Evolutionary conservation across 2,113 vertebrate species (phyloP).

Genomic region (Alosa alosa): DNA sequence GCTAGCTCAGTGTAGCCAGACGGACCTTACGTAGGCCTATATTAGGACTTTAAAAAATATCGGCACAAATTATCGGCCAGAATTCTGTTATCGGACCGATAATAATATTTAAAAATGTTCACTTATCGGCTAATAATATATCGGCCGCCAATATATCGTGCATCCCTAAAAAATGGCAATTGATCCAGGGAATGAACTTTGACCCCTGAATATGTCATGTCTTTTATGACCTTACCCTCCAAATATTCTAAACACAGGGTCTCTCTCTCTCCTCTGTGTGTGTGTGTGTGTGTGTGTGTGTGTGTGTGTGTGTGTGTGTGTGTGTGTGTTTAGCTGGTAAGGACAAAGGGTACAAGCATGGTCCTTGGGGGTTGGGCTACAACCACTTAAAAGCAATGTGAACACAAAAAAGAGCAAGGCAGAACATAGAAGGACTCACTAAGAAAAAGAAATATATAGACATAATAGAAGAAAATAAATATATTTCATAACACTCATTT

Average conservation of each 20-base stretch:
- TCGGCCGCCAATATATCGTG: too few species aligned
- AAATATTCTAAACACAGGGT: not conserved
- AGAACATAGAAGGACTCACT: not conserved
- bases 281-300: not conserved
- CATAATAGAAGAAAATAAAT: not conserved
- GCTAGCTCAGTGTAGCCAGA: too few species aligned
- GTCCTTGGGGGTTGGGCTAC: not conserved
- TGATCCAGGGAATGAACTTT: not conserved
- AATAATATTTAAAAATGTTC: too few species aligned
- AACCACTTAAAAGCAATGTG: not conserved
- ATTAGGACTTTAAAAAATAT: too few species aligned
- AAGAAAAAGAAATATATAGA: not conserved
- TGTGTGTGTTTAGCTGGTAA: not conserved
- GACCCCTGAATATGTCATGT: not conserved
- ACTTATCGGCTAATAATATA: too few species aligned
- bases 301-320: constrained; percentile 4
- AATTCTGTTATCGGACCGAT: too few species aligned
- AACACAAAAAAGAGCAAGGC: not conserved
- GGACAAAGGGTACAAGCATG: not conserved
- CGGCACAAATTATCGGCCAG: too few species aligned
- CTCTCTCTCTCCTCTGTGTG: not conserved
- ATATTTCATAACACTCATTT: not conserved
- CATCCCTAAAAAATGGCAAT: not conserved
- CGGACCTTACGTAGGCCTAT: too few species aligned
- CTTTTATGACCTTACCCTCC: not conserved